Evolutionary conservation across 2,888 invertebrate species (phyloP).

Genomic region (Monopis laevigella): DNA sequence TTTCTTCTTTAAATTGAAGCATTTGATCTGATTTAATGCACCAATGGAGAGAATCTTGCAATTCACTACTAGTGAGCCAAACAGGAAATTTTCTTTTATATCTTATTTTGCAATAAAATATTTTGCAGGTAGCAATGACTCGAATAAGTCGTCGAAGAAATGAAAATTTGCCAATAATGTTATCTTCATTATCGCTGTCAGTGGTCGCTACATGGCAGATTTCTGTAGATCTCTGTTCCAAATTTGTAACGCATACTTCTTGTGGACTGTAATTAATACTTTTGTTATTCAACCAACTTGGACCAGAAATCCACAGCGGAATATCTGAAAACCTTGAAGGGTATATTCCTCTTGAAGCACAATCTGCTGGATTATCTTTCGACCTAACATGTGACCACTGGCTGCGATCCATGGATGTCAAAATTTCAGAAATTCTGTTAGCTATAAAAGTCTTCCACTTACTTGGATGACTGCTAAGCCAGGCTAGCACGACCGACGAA

Average conservation of each 20-base stretch:
- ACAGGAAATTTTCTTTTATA: neutral
- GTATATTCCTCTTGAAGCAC: conserved; percentile 14
- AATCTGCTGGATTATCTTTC: conserved; percentile 17
- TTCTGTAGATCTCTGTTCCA: neutral
- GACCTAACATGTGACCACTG: conserved; percentile 16
- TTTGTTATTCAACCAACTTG: conserved; percentile 8
- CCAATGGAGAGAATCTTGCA: neutral
- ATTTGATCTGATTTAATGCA: neutral
- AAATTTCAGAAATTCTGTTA: conserved; percentile 20
- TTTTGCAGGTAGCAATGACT: neutral
- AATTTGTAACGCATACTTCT: neutral
- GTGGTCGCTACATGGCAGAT: too few relatives aligned
- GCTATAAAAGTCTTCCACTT: conserved; percentile 22
- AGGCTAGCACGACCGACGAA: conserved; percentile 23
- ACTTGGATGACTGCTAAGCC: conserved; percentile 21
- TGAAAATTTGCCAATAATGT: neutral
- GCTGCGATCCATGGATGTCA: neutral
- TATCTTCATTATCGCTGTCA: neutral
- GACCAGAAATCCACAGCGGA: conserved; percentile 12
- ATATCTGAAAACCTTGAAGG: conserved; percentile 14
- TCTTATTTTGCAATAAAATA: neutral
- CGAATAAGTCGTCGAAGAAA: neutral
- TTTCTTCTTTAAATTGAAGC: conserved; percentile 3
- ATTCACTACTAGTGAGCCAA: neutral
- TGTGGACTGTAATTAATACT: neutral